phyloP scores from a whole-genome alignment of 2,888 invertebrate species.

The Deilephila porcellus region DNA sequence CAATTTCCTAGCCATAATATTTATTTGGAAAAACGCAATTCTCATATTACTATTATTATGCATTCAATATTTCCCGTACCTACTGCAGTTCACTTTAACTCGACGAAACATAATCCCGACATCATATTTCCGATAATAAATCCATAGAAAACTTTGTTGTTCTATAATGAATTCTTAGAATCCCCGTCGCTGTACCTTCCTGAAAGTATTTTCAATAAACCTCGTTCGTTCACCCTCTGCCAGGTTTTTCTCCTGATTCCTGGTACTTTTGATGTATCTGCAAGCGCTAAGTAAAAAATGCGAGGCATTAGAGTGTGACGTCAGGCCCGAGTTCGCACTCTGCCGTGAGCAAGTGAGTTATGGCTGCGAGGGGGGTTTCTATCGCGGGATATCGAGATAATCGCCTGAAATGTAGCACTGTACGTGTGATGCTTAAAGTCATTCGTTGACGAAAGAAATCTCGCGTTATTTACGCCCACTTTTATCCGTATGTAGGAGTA shows the following conservation, averaged over 20 bases:
- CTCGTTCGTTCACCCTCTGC: neutral
- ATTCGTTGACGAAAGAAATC: constrained; percentile 15
- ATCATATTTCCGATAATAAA: too few relatives aligned
- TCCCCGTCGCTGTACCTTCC: neutral
- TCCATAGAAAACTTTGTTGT: too few relatives aligned
- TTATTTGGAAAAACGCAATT: too few relatives aligned
- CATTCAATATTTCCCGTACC: too few relatives aligned
- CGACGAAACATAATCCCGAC: too few relatives aligned
- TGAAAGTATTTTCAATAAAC: constrained; percentile 4
- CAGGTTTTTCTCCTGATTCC: neutral
- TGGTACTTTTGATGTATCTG: constrained; percentile 25
- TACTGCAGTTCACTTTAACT: too few relatives aligned
- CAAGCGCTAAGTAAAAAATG: constrained; percentile 25
- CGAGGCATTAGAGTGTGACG: constrained; percentile 22
- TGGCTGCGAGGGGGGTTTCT: constrained; percentile 22
- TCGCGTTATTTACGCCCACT: constrained; percentile 30
- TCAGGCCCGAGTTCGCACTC: constrained; percentile 22
- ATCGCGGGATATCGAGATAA: constrained; percentile 27
- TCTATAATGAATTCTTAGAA: neutral
- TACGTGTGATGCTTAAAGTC: constrained; percentile 26
- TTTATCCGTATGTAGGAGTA: neutral
- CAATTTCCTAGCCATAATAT: too few relatives aligned
- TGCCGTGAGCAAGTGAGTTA: constrained; percentile 23
- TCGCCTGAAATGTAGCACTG: constrained; percentile 24
- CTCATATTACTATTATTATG: too few relatives aligned